These are phyloP conservation scores for Leptinotarsa juncta DNA, from an alignment of 2,888 invertebrate genomes.

Conservation along the genomic window DNA sequence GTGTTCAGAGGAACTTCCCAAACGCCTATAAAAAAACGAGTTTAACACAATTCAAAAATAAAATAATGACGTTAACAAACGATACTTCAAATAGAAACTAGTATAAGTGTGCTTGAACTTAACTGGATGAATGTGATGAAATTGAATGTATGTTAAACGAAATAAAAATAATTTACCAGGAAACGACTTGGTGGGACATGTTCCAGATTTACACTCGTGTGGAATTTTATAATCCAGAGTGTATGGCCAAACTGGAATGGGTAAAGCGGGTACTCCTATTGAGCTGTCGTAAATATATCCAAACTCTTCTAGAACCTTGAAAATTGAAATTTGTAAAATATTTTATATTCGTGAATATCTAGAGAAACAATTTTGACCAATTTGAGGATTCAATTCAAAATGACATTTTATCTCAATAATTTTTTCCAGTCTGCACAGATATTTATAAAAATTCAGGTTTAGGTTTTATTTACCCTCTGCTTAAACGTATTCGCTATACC, in stretches of 20 bases:
- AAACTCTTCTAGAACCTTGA: slow-evolving; percentile 88
- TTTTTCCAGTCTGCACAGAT: no score
- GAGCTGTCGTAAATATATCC: slow-evolving; percentile 94
- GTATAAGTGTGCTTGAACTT: no score
- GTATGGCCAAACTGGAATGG: slow-evolving; percentile 92
- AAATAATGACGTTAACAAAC: neutral
- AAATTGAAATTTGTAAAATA: slow-evolving; percentile 32
- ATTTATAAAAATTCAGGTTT: no score
- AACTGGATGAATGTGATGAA: neutral
- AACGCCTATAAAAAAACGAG: slow-evolving; percentile 69
- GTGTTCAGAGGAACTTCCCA: slow-evolving; percentile 94
- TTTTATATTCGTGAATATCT: neutral
- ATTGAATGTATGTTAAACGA: neutral
- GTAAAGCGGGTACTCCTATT: slow-evolving; percentile 83
- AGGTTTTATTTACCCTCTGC: no score
- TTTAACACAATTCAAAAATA: neutral
- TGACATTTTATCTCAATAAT: no score
- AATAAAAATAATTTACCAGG: slow-evolving; percentile 71
- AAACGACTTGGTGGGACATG: slow-evolving; percentile 90
- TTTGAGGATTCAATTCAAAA: neutral
- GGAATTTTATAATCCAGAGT: slow-evolving; percentile 93
- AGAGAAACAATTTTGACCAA: neutral
- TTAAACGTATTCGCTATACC: no score
- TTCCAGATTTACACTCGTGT: slow-evolving; percentile 92
- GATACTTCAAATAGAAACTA: neutral